Evolutionary conservation across 2,888 invertebrate species (phyloP).

Genomic region (Notodonta ziczac): DNA sequence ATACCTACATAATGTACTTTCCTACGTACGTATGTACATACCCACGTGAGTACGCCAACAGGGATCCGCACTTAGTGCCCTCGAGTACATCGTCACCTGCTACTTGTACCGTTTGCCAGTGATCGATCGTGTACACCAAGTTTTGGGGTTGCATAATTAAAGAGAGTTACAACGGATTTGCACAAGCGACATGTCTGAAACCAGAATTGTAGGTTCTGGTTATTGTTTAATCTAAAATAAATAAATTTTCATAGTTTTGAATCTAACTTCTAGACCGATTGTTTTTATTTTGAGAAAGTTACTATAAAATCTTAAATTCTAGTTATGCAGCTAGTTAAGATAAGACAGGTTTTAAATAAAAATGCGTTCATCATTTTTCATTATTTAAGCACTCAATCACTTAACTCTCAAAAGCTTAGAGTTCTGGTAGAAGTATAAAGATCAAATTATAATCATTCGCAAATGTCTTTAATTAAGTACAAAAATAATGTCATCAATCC

Average conservation of each 20-base stretch:
- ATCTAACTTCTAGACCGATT: no score
- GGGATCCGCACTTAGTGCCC: conserved; percentile 31
- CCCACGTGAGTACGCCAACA: conserved; percentile 17
- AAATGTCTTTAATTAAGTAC: conserved; percentile 1
- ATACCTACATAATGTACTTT: neutral
- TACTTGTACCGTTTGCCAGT: conserved; percentile 17
- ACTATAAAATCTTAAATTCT: no score
- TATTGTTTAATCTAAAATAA: no score
- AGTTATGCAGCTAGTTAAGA: no score
- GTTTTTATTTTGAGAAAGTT: no score
- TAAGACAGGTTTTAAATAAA: neutral
- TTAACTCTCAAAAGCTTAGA: neutral
- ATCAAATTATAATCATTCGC: neutral
- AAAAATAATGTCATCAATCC: conserved; percentile 8
- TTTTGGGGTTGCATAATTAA: conserved; percentile 8
- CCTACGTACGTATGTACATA: conserved; percentile 4
- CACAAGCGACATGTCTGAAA: no score
- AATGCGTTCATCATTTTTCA: neutral
- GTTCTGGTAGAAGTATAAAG: neutral
- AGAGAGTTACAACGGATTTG: neutral
- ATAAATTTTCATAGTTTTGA: no score
- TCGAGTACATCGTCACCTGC: conserved; percentile 30
- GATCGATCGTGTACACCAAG: conserved; percentile 32
- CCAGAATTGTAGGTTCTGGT: no score
- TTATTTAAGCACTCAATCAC: conserved; percentile 6